Evolutionary conservation across 2,113 vertebrate species (phyloP).

Genomic region (Empidonax traillii): DNA sequence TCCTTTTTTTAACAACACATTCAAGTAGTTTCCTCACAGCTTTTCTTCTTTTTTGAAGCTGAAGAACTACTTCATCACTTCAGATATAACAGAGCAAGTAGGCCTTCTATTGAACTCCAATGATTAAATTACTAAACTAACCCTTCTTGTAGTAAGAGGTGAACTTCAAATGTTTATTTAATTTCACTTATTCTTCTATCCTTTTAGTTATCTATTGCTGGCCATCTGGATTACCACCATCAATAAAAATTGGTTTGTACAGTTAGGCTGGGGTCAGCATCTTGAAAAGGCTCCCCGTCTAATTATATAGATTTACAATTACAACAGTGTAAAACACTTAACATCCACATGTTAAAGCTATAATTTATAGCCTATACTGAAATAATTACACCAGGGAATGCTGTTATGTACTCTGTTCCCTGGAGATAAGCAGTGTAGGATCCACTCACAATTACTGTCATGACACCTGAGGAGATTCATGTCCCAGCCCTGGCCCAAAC

Average conservation of each 20-base stretch:
- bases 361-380: neutral
- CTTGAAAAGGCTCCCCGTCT: neutral
- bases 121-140: neutral
- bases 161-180: neutral
- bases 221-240: neutral
- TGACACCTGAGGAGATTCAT: accelerated
- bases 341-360: neutral
- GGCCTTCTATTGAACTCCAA: neutral
- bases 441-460: too few relatives aligned
- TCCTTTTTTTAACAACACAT: neutral
- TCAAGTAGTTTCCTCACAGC: neutral
- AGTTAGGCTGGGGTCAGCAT: neutral
- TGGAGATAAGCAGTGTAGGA: neutral
- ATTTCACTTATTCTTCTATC: neutral
- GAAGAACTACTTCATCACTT: neutral
- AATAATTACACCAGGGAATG: neutral
- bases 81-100: neutral
- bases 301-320: neutral
- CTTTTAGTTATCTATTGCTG: neutral
- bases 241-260: neutral
- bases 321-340: neutral
- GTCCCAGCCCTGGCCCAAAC: neutral
- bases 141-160: neutral
- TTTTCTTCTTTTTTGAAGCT: neutral
- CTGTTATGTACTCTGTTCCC: accelerated